Evolutionary conservation across 2,113 vertebrate genomes (phyloP).

Genomic region (Phocoena phocoena): DNA sequence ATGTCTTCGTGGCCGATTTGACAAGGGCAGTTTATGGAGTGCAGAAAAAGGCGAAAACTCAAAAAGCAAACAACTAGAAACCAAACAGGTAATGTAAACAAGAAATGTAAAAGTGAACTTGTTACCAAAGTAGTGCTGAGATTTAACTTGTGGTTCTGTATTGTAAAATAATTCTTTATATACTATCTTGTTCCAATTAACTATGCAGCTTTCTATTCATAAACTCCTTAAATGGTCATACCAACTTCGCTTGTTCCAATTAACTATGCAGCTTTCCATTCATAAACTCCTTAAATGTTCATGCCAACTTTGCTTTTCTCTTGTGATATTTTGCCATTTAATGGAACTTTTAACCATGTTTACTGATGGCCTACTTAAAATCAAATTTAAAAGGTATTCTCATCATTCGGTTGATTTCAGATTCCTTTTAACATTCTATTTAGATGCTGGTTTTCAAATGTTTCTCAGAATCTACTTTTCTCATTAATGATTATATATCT

Average conservation of each 20-base stretch:
- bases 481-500: neutral
- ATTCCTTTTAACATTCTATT: neutral
- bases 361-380: neutral
- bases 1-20: conserved; percentile 90
- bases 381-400: neutral
- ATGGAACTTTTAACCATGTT: neutral
- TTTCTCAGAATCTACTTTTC: neutral
- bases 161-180: neutral
- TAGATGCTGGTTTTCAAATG: neutral
- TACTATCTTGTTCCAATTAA: neutral
- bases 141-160: neutral
- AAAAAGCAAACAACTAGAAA: conserved; percentile 74
- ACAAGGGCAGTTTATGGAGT: conserved; percentile 89
- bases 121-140: neutral
- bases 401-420: neutral
- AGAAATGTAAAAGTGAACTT: neutral
- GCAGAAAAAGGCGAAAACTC: conserved; percentile 80
- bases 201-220: neutral
- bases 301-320: neutral
- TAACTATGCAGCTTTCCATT: neutral
- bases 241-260: neutral
- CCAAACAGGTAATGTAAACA: conserved; percentile 81
- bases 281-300: neutral
- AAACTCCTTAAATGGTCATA: neutral
- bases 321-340: neutral